phyloP scores from a whole-genome alignment of 23 tunicate genomes.

The Halocynthia roretzi region DNA sequence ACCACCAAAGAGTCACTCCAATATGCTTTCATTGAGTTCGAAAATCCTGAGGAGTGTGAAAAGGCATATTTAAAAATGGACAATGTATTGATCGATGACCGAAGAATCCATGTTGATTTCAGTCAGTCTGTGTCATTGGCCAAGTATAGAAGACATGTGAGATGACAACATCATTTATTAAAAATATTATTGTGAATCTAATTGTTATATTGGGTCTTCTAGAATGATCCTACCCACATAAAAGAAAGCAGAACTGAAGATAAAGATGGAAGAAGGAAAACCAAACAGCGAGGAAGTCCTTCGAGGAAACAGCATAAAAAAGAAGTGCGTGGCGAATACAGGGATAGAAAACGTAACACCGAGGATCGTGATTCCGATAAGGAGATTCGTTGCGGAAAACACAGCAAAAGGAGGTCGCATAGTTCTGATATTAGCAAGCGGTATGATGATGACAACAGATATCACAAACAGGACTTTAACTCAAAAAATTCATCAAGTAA shows the following conservation, averaged over 20 bases:
- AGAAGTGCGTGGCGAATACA: background rate
- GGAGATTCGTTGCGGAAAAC: conserved; percentile 81
- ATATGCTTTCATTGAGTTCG: conserved; percentile 95
- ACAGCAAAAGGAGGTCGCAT: conserved; percentile 34
- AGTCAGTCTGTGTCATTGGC: conserved; percentile 92
- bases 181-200: background rate
- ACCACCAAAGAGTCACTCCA: conserved; percentile 84
- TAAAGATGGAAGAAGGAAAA: background rate
- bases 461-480: no score
- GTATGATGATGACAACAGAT: no score
- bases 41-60: conserved; percentile 79
- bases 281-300: background rate
- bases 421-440: background rate
- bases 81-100: conserved; percentile 95
- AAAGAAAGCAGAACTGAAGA: background rate
- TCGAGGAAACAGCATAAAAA: conserved; percentile 2
- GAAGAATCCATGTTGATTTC: conserved; percentile 99
- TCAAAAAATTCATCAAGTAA: no score
- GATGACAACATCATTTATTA: background rate
- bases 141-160: conserved; percentile 30
- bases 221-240: background rate
- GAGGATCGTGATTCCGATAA: conserved; percentile 16
- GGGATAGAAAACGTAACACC: background rate
- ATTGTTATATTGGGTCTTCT: background rate
- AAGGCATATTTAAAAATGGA: conserved; percentile 95